Base-by-base conservation (phyloP, 2,797 vertebrate genomes). In the Enteromius mattozi region DNA sequence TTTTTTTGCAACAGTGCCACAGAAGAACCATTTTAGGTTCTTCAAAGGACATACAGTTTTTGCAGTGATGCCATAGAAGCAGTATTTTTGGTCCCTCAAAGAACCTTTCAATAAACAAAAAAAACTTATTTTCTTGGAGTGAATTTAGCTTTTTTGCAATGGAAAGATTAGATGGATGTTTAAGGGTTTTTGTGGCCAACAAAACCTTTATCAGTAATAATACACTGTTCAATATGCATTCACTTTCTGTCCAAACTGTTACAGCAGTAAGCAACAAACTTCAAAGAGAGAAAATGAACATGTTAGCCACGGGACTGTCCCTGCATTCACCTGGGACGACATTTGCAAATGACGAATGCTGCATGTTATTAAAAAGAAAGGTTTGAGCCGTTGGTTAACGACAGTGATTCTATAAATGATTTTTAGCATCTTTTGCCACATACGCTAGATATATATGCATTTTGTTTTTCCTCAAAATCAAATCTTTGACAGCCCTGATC, bases 301-400 rank as follows among this genome's bases (percentile, higher is more conserved):
- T 77, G 75, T 42, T 61, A 17, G 35, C 35, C n/a, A 6, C 1
- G 75, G 75, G 75, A 77, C 75, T 77, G 54, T 61, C 75, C 75
- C 75, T 27, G n/a, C n/a, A 12, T 42, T 5, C 47, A 51, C 47
- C 47, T 3, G 47, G 47, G 71, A 75, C 0, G 27, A 35, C 75
- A 42, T 27, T 77, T 77, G 54, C 35, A 59, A 59, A 77, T 61
- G 75, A 77, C 54, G 35, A 77, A 61, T 27, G 8, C 6, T 40
- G 13, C n/a, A 8, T 6, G 21, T 42, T 61, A 61, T 77, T 27
- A 42, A 42, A 27, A 61, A 77, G 33, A 59, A n/a, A 69, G 2
- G 35, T 37, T 69, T 40, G 65, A 65, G 33, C 16, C 2, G 63
- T 3, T 65, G 27, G 27, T 63, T 30, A 30, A 16, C 14, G 5